These are phyloP conservation scores for Anableps anableps DNA, from an alignment of 2,797 vertebrate species.

Conservation along the genomic window DNA sequence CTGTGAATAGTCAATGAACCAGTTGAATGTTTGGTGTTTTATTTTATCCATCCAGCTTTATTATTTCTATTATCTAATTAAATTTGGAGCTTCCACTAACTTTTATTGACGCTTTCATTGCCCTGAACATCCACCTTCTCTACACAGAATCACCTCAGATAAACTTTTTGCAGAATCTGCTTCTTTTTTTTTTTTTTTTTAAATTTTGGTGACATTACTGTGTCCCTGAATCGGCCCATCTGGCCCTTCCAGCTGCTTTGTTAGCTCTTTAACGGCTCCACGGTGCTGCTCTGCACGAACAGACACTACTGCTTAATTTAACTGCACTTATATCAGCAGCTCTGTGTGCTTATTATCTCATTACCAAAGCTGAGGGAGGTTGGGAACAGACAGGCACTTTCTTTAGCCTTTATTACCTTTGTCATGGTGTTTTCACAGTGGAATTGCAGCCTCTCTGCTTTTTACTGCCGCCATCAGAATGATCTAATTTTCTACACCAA, in stretches of 20 bases:
- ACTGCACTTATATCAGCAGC: constrained; percentile 48
- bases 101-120: background rate
- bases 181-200: background rate
- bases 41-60: background rate
- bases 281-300: constrained; percentile 16
- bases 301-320: constrained; percentile 53
- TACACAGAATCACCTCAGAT: background rate
- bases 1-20: background rate
- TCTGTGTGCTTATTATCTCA: constrained; percentile 56
- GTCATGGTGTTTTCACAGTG: background rate
- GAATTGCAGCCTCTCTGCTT: background rate
- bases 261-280: constrained; percentile 29
- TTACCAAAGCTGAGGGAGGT: constrained; percentile 58
- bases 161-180: background rate
- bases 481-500: constrained; percentile 37
- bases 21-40: background rate
- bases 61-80: background rate
- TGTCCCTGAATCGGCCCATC: constrained; percentile 21
- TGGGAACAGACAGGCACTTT: constrained; percentile 34
- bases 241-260: constrained; percentile 34
- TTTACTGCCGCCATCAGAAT: constrained; percentile 42
- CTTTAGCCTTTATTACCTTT: constrained; percentile 29
- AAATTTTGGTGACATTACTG: background rate
- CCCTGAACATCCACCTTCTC: background rate
- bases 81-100: background rate